A percentile compares a stretch with the other conserved stretches of the same genome.
These are phyloP conservation scores for Dromas ardeola DNA, from an alignment of 2,113 vertebrate genomes.

Conservation along the genomic window DNA sequence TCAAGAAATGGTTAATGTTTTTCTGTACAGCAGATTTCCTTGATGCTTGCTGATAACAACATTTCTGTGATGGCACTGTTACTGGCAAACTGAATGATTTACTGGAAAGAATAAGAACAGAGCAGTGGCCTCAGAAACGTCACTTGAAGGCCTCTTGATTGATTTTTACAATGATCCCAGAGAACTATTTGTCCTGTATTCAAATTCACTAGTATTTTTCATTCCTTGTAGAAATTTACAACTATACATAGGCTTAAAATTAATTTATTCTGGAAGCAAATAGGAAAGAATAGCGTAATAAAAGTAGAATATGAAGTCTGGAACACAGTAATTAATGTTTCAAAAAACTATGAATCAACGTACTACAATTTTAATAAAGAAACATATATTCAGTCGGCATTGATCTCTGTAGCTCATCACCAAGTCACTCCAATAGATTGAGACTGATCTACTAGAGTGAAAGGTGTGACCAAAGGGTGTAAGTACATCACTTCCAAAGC, in stretches of 20 bases:
- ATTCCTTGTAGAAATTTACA: not conserved
- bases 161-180: not conserved
- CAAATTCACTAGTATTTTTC: not conserved
- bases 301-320: not conserved
- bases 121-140: conserved; percentile 31
- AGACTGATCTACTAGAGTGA: not conserved
- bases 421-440: not conserved
- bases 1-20: not conserved
- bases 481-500: not conserved
- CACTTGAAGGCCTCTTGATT: conserved; percentile 39
- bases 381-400: not conserved
- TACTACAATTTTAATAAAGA: not conserved
- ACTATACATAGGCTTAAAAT: not conserved
- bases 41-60: not conserved
- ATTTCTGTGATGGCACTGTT: not conserved
- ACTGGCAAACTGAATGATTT: not conserved
- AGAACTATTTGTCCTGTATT: not conserved
- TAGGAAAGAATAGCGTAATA: not conserved
- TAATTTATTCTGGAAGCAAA: not conserved
- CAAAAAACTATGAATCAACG: not conserved
- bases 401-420: not conserved
- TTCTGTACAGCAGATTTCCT: not conserved
- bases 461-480: not conserved
- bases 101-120: conserved; percentile 13
- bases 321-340: not conserved